Percentiles rank a stretch among this genome's conserved stretches.
These are phyloP conservation scores for Phyllostomus discolor DNA, from an alignment of 2,113 vertebrate species.

Conservation along the genomic window DNA sequence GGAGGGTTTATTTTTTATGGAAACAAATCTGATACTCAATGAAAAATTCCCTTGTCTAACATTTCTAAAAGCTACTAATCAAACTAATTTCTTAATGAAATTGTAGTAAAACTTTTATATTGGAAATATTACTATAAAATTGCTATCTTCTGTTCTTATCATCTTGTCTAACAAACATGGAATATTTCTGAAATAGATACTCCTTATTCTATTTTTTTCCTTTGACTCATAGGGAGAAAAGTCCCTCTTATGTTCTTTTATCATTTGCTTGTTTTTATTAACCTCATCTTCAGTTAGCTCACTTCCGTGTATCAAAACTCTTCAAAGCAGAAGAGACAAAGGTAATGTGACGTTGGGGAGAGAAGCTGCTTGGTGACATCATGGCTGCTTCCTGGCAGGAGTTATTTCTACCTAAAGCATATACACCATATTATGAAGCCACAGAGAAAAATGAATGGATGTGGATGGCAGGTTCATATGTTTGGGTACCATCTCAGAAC, in stretches of 20 bases:
- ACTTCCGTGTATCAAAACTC: neutral
- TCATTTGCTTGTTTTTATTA: neutral
- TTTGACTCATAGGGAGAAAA: neutral
- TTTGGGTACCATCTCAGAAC: neutral
- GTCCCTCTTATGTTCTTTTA: neutral
- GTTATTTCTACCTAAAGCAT: neutral
- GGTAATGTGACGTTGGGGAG: neutral
- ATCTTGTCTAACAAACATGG: neutral
- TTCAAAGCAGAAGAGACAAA: slow-evolving; percentile 5
- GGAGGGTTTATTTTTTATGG: neutral
- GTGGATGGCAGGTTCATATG: neutral
- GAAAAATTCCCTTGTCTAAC: neutral
- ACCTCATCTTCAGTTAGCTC: neutral
- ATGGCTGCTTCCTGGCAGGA: neutral
- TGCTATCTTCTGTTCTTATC: neutral
- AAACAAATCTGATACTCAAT: neutral
- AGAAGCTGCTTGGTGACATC: neutral
- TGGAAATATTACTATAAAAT: neutral
- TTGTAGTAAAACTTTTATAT: neutral
- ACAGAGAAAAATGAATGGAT: neutral
- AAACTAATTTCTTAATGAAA: neutral
- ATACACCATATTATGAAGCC: neutral
- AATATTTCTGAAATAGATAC: neutral
- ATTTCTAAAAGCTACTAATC: slow-evolving; percentile 10
- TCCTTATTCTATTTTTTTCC: neutral